Base-by-base conservation (phyloP, 2,888 invertebrate genomes). In the Fragum fragum region DNA sequence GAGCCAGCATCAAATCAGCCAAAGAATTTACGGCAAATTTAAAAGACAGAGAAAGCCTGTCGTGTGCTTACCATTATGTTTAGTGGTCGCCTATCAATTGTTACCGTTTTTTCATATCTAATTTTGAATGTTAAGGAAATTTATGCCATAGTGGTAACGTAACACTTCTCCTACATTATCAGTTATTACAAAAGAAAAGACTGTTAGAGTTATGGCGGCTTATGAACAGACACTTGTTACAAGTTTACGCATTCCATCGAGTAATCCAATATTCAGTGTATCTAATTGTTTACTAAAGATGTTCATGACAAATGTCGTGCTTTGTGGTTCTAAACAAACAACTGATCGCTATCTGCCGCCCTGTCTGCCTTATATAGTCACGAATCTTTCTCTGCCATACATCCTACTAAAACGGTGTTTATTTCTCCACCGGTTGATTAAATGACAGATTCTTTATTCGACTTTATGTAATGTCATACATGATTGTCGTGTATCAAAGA, bases 231-330 rank as follows among this genome's bases (percentile, higher is more conserved):
- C 14, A 28, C 63, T 63, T 36, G 63, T 36, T 18, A n/a, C n/a
- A 32, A 63, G 5, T 63, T 63, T 26, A 26, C 26, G 21, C 66
- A 66, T 66, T 66, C 66, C 66, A 66, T 42, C 0, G 3, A 42
- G 66, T 66, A 66, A 66, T 42, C 16, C 28, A 36, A 66, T 42
- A 39, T 36, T 42, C 39, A 42, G 11, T 18, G 66, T 66, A 42
- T 66, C 66, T 42, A 66, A 42, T 66, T 66, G 66, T 66, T 66
- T 66, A 42, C 42, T 26, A 36, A 66, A 66, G 66, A 66, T 66
- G 66, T 21, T 66, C 32, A 36, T 66, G 66, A 66, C 66, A 66
- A 66, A 66, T 7, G 66, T 66, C 42, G 36, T 42, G 66, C 66
- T 42, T 42, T 23, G 66, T 66, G 66, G 11, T 42, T 66, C 42